Evolutionary conservation across 2,797 vertebrate genomes (phyloP).

Genomic region (Melopsittacus undulatus): DNA sequence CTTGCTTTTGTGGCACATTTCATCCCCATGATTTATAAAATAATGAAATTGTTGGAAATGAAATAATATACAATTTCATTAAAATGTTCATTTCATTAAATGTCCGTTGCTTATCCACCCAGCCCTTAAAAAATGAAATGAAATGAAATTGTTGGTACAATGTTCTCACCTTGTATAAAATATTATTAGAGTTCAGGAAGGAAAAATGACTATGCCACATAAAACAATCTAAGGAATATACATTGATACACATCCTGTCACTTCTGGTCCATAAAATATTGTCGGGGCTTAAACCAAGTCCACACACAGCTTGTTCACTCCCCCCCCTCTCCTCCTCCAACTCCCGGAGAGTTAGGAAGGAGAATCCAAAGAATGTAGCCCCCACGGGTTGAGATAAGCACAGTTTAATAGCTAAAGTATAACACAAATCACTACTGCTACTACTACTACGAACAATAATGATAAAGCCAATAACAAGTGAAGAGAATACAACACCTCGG

Average conservation of each 20-base stretch:
- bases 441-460: too few species aligned
- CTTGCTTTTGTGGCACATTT: background rate
- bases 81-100: background rate
- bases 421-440: too few species aligned
- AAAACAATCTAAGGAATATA: background rate
- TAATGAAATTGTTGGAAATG: background rate
- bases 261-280: background rate
- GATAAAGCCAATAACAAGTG: too few species aligned
- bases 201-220: background rate
- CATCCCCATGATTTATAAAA: background rate
- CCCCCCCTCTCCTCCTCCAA: too few species aligned
- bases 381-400: too few species aligned
- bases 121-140: background rate
- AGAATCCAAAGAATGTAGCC: too few species aligned
- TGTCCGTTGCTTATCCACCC: background rate
- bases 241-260: background rate
- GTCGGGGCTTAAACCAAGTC: too few species aligned
- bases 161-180: background rate
- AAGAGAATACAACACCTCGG: too few species aligned
- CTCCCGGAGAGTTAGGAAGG: too few species aligned
- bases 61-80: background rate
- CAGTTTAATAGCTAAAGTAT: too few species aligned
- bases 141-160: background rate
- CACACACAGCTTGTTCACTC: too few species aligned
- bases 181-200: background rate